Conservation (phyloP, 2,888 invertebrate species). For the Tetheella fluctuosa region DNA sequence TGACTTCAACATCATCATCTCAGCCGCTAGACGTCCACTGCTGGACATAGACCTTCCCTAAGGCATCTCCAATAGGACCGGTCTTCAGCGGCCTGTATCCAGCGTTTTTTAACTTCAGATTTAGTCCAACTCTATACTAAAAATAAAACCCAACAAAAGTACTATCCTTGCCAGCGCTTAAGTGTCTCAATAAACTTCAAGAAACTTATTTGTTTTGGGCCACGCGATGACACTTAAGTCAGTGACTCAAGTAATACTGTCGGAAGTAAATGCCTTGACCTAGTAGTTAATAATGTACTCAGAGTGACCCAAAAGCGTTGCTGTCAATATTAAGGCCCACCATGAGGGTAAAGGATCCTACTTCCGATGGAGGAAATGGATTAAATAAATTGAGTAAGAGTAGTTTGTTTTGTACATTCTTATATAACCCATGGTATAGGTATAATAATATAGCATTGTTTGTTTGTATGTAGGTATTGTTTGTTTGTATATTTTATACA, state of each 20-base stretch:
- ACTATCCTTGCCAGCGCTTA: background rate
- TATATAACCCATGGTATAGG: background rate
- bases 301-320: constrained; percentile 3
- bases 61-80: too few relatives aligned
- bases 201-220: background rate
- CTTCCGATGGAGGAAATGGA: constrained; percentile 6
- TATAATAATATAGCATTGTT: too few relatives aligned
- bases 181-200: background rate
- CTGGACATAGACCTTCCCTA: too few relatives aligned
- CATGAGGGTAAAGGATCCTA: background rate
- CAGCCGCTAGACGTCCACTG: too few relatives aligned
- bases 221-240: background rate
- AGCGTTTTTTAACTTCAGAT: too few relatives aligned
- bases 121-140: too few relatives aligned
- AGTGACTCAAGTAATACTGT: background rate
- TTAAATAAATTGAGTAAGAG: background rate
- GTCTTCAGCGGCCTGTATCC: too few relatives aligned
- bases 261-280: constrained; percentile 8
- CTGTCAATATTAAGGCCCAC: constrained; percentile 1
- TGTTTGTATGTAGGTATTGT: too few relatives aligned
- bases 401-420: background rate
- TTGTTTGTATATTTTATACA: too few relatives aligned
- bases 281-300: constrained; percentile 1
- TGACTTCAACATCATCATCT: too few relatives aligned
- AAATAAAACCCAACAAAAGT: too few relatives aligned